Evolutionary conservation across 2,797 vertebrate genomes (phyloP).

Genomic region (Platalea minor): DNA sequence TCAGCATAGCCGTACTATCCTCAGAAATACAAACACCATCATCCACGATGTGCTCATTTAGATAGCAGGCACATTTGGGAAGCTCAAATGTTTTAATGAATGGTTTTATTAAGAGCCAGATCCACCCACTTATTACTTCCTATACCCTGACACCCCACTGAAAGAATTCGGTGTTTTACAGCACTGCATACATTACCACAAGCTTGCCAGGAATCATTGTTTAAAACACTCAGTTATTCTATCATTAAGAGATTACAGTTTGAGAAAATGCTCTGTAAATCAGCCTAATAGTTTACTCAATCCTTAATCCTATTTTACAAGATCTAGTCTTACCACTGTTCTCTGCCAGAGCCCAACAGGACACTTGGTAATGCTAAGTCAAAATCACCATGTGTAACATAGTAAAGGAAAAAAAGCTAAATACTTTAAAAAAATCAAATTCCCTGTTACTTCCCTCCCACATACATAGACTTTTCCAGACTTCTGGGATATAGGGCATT

Average conservation of each 20-base stretch:
- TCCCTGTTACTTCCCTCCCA: not conserved
- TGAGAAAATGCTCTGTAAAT: not conserved
- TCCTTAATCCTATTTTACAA: constrained; percentile 19
- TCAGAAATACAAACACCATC: not conserved
- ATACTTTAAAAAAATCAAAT: fast-evolving
- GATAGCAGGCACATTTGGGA: not conserved
- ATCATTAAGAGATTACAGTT: not conserved
- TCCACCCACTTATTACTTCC: not conserved
- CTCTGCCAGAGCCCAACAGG: not conserved
- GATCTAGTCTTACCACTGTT: not conserved
- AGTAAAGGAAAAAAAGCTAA: not conserved
- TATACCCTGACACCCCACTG: not conserved
- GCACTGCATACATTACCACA: not conserved
- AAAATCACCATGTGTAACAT: fast-evolving
- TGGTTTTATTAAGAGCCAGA: not conserved
- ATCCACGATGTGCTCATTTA: not conserved
- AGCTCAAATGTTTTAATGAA: not conserved
- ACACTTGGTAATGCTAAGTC: not conserved
- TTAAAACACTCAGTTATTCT: not conserved
- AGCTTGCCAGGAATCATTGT: not conserved
- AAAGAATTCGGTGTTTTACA: not conserved
- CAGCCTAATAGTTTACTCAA: not conserved
- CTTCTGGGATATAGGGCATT: not conserved
- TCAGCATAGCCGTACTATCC: not conserved
- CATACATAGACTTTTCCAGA: not conserved